Evolutionary conservation across 2,888 invertebrate species (phyloP).

Genomic region (Drosophila testacea): DNA sequence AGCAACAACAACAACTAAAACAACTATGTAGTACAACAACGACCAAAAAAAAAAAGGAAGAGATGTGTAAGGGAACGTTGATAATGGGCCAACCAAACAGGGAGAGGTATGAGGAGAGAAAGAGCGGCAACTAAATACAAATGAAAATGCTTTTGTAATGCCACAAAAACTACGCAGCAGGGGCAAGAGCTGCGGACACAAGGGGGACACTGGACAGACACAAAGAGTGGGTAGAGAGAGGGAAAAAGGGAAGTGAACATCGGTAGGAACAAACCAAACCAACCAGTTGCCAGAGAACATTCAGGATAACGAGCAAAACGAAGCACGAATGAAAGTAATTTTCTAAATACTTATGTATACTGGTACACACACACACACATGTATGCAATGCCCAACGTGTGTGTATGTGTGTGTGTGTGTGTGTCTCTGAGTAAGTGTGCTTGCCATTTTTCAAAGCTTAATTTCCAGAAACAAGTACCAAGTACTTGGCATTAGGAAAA

Average conservation of each 20-base stretch:
- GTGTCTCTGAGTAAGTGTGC: slow-evolving; percentile 28
- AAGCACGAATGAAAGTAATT: slow-evolving; percentile 79
- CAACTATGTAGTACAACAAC: slow-evolving; percentile 15
- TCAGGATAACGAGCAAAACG: slow-evolving; percentile 72
- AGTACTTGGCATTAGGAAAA: slow-evolving; percentile 45
- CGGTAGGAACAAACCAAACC: slow-evolving; percentile 10
- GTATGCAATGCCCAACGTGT: too few relatives aligned
- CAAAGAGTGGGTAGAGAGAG: neutral
- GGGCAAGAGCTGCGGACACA: slow-evolving; percentile 1
- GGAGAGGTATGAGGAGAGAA: neutral
- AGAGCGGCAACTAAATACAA: slow-evolving; percentile 68
- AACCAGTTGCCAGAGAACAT: slow-evolving; percentile 52
- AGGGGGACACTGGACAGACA: neutral
- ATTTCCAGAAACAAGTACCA: slow-evolving; percentile 65
- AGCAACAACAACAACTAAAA: slow-evolving; percentile 11
- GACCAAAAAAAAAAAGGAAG: slow-evolving; percentile 21
- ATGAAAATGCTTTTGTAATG: slow-evolving; percentile 75
- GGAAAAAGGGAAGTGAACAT: neutral
- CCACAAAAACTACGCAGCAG: slow-evolving; percentile 66
- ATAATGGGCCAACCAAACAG: slow-evolving; percentile 45
- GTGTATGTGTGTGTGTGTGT: slow-evolving; percentile 13
- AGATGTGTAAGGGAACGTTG: slow-evolving; percentile 40
- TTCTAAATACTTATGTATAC: slow-evolving; percentile 71
- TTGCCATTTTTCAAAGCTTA: slow-evolving; percentile 77
- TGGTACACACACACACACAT: slow-evolving; percentile 7